Percentiles rank a stretch among this genome's conserved stretches.
Evolutionary conservation across 2,797 vertebrate genomes (phyloP).

Genomic region (Chaetophractus vellerosus): DNA sequence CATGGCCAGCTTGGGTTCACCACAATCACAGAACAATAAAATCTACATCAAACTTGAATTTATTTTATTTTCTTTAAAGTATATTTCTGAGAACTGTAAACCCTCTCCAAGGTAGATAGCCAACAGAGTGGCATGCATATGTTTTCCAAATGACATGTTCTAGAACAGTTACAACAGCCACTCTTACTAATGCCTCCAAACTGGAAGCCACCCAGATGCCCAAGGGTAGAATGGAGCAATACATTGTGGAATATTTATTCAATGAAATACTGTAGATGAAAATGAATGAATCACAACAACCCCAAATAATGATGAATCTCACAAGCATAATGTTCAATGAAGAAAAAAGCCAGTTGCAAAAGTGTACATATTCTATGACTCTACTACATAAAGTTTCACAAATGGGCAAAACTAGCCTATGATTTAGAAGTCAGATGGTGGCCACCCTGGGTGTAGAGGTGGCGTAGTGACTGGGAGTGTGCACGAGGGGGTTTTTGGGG

Average conservation of each 20-base stretch:
- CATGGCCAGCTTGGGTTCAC: too few species aligned
- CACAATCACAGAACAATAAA: not conserved
- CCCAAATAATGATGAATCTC: not conserved
- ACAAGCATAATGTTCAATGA: not conserved
- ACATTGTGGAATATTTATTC: not conserved
- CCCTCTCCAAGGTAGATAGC: not conserved
- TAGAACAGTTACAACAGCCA: not conserved
- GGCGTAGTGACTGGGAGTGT: not conserved
- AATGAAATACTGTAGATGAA: not conserved
- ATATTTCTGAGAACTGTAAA: not conserved
- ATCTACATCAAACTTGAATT: not conserved
- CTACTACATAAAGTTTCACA: not conserved
- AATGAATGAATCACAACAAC: not conserved
- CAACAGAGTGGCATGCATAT: not conserved
- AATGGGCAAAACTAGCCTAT: not conserved
- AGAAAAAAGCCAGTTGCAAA: not conserved
- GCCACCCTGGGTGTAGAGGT: not conserved
- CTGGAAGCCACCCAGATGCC: not conserved
- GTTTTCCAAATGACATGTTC: not conserved
- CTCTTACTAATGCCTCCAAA: not conserved
- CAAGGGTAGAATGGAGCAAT: not conserved
- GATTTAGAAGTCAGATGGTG: not conserved
- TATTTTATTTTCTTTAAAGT: constrained; percentile 18
- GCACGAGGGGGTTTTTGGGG: too few species aligned
- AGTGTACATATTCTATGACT: not conserved